Conservation (phyloP, 1,140 invertebrate genomes). For the roundworm (Caenorhabditis elegans) region WBcel235 BX284604.4:6539501-6540000, state of each 20-base stretch:
- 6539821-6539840: constrained; percentile 24
- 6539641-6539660: neutral
- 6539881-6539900: neutral
- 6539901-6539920: neutral
- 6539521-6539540: too few species aligned
- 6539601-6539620: neutral
- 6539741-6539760: constrained; percentile 16
- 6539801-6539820: neutral
- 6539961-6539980: neutral
- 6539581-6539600: too few species aligned
- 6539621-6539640: neutral
- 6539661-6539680: neutral
- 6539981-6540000: neutral
- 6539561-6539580: too few species aligned
- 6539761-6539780: neutral
- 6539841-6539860: neutral
- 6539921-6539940: neutral
- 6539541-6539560: neutral
- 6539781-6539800: neutral
- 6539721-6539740: neutral
- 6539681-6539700: neutral
- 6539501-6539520: too few species aligned
- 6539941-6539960: neutral
- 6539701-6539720: neutral
- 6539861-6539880: neutral